These are phyloP conservation scores for Phaethon lepturus DNA, from an alignment of 2,113 vertebrate genomes.

Conservation along the genomic window DNA sequence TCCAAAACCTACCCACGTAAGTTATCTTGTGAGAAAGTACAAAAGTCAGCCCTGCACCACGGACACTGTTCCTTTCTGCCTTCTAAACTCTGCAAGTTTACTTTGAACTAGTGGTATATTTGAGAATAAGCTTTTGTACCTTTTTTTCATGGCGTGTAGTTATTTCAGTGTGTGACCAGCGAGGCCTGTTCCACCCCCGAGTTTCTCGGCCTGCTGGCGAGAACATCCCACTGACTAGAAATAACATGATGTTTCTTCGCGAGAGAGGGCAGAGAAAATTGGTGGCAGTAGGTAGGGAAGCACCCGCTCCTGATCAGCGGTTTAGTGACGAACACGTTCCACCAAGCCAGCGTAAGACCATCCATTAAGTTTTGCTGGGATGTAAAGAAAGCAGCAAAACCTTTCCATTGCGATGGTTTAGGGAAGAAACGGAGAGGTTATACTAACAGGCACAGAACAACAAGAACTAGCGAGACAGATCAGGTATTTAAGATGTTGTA, in stretches of 20 bases:
- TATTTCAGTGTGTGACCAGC: neutral
- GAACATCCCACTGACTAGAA: neutral
- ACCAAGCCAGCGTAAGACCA: neutral
- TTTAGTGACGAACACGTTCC: neutral
- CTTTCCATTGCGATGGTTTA: neutral
- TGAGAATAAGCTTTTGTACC: neutral
- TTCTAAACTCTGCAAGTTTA: neutral
- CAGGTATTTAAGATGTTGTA: neutral
- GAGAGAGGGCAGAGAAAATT: neutral
- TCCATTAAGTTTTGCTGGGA: accelerated
- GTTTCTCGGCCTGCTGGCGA: neutral
- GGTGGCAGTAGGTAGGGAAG: neutral
- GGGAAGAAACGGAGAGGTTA: neutral
- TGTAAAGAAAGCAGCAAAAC: neutral
- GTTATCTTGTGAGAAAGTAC: neutral
- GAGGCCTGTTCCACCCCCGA: neutral
- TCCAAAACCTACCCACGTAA: neutral
- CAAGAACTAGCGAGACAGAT: neutral
- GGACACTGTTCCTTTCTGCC: neutral
- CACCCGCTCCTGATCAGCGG: neutral
- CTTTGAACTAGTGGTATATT: neutral
- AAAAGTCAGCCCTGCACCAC: neutral
- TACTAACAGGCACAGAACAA: neutral
- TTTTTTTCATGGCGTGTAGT: accelerated
- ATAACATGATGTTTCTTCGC: neutral